Percentiles rank a stretch among this genome's conserved stretches.
Evolutionary conservation across 2,888 invertebrate genomes (phyloP).

Genomic region (Anoncus sp.): DNA sequence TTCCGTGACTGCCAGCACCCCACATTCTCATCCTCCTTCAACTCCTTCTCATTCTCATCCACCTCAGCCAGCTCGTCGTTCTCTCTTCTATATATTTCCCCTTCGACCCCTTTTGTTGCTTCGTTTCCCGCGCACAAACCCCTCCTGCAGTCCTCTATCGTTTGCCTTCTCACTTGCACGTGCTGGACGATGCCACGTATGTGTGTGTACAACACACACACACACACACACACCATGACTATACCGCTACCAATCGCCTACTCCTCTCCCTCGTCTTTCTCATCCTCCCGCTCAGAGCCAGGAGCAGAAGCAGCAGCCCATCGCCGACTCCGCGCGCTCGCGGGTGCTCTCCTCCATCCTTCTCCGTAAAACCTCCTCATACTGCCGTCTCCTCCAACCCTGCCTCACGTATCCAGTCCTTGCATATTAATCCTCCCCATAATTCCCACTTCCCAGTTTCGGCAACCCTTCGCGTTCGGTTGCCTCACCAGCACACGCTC

Average conservation of each 20-base stretch:
- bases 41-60: constrained; percentile 60
- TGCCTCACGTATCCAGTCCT: constrained; percentile 83
- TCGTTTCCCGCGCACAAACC: constrained; percentile 72
- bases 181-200: constrained; percentile 42
- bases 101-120: constrained; percentile 82
- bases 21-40: constrained; percentile 57
- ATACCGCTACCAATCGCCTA: constrained; percentile 64
- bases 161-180: constrained; percentile 41
- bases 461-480: constrained; percentile 81
- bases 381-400: constrained; percentile 67
- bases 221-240: constrained; percentile 63
- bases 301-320: constrained; percentile 49
- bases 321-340: constrained; percentile 60
- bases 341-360: constrained; percentile 57
- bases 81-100: constrained; percentile 76
- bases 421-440: constrained; percentile 84
- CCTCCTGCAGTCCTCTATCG: constrained; percentile 60
- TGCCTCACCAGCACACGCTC: constrained; percentile 73
- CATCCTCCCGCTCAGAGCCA: constrained; percentile 49
- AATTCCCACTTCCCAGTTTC: constrained; percentile 83
- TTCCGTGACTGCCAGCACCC: constrained; percentile 58
- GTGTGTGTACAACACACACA: constrained; percentile 36
- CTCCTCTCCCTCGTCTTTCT: constrained; percentile 52
- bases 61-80: constrained; percentile 66
- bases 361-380: constrained; percentile 48